Percentiles rank a stretch among this genome's conserved stretches.
These are phyloP conservation scores for Pseudomugil tenellus DNA, from an alignment of 2,797 vertebrate species.

Conservation along the genomic window DNA sequence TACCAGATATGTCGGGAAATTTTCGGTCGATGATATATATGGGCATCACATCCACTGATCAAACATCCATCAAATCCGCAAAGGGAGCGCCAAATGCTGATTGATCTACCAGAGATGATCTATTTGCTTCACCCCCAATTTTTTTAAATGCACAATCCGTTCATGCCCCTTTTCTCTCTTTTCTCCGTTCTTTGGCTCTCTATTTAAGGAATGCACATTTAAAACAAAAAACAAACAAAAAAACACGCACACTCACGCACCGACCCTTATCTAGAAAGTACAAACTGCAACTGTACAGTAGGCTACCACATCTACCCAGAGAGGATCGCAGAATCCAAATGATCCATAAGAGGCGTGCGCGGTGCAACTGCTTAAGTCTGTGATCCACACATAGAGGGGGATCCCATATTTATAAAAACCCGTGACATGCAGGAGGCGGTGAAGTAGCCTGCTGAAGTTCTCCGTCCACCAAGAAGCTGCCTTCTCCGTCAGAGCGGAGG, in stretches of 20 bases:
- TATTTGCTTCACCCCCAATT: constrained; percentile 42
- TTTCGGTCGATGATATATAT: constrained; percentile 88
- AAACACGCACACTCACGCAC: constrained; percentile 35
- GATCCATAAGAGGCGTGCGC: constrained; percentile 61
- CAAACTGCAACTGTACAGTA: constrained; percentile 6
- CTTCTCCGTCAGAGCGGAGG: constrained; percentile 69
- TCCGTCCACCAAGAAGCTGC: constrained; percentile 40
- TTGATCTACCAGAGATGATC: constrained; percentile 53
- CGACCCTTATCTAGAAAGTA: constrained; percentile 35
- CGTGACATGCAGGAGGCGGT: constrained; percentile 21
- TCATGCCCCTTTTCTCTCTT: constrained; percentile 53
- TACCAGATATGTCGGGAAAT: constrained; percentile 86
- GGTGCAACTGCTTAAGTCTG: constrained; percentile 60
- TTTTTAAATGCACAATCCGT: constrained; percentile 50
- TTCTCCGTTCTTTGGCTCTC: constrained; percentile 53
- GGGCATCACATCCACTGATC: constrained; percentile 86
- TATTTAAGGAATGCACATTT: constrained; percentile 63
- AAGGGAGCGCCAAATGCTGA: constrained; percentile 67
- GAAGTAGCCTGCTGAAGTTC: constrained; percentile 51
- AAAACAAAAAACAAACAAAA: constrained; percentile 1
- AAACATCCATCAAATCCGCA: constrained; percentile 80
- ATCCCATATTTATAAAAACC: constrained; percentile 50
- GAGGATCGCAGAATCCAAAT: constrained; percentile 52
- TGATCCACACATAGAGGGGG: constrained; percentile 37
- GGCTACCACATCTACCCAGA: constrained; percentile 48